These are phyloP conservation scores for Hippocampus zosterae DNA, from an alignment of 2,113 vertebrate genomes.

Conservation along the genomic window DNA sequence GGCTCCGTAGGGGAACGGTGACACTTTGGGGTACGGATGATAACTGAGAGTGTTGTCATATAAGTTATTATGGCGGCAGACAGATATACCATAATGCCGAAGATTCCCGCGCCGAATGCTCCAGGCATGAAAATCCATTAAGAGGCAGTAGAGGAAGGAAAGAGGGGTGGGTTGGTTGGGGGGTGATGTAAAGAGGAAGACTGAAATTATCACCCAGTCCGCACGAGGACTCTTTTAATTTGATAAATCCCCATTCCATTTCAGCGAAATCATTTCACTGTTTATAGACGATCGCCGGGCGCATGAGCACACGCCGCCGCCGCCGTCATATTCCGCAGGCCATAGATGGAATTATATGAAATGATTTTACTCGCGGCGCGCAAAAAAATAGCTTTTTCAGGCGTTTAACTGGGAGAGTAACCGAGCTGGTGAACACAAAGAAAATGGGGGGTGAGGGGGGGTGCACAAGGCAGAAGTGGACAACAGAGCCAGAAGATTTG, in stretches of 20 bases:
- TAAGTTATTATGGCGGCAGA: slow-evolving; percentile 56
- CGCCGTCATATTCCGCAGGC: slow-evolving; percentile 18
- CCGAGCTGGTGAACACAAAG: not conserved
- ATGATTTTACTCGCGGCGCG: slow-evolving; percentile 21
- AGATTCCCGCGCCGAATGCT: slow-evolving; percentile 44
- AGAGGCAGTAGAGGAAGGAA: slow-evolving; percentile 39
- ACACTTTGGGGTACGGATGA: slow-evolving; percentile 52
- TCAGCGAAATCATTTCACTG: slow-evolving; percentile 40
- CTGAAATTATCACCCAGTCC: slow-evolving; percentile 29
- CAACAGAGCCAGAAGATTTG: slow-evolving; percentile 23
- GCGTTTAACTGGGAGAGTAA: slow-evolving; percentile 13
- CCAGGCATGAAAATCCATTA: slow-evolving; percentile 58
- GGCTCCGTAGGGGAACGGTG: slow-evolving; percentile 41
- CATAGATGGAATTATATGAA: slow-evolving; percentile 27
- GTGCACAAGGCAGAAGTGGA: slow-evolving; percentile 8
- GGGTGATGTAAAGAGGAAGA: slow-evolving; percentile 38
- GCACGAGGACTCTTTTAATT: slow-evolving; percentile 30
- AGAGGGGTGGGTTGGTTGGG: slow-evolving; percentile 15
- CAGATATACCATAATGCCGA: slow-evolving; percentile 45
- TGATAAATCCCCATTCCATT: slow-evolving; percentile 27
- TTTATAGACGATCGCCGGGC: slow-evolving; percentile 22
- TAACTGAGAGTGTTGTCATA: slow-evolving; percentile 51
- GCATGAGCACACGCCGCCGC: slow-evolving; percentile 1
- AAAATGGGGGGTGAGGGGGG: not conserved
- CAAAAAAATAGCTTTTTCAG: not conserved